A percentile compares a stretch with the other conserved stretches of the same genome.
These are phyloP conservation scores for Dicentrarchus labrax DNA, from an alignment of 2,113 vertebrate species.

Conservation along the genomic window DNA sequence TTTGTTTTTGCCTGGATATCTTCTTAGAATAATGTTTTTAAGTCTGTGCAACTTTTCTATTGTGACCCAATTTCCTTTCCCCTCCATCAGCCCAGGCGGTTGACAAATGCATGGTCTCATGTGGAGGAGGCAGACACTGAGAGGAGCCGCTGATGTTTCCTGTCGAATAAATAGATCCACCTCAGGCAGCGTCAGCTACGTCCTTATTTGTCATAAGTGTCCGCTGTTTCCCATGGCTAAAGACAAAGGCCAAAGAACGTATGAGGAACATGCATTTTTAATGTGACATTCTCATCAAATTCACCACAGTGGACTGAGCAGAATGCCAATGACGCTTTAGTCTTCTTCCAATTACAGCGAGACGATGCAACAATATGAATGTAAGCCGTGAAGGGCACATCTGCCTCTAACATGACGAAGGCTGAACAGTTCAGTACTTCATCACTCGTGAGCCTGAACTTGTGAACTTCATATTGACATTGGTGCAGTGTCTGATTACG, in stretches of 20 bases:
- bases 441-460: slow-evolving; percentile 41
- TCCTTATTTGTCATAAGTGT: slow-evolving; percentile 82
- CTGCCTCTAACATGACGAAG: slow-evolving; percentile 28
- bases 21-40: not conserved
- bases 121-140: slow-evolving; percentile 38
- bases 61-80: slow-evolving; percentile 33
- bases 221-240: slow-evolving; percentile 70
- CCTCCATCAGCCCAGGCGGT: slow-evolving; percentile 35
- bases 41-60: slow-evolving; percentile 18
- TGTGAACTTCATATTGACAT: slow-evolving; percentile 28
- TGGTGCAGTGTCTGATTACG: slow-evolving; percentile 10
- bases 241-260: slow-evolving; percentile 80
- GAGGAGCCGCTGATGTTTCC: slow-evolving; percentile 62
- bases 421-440: slow-evolving; percentile 18
- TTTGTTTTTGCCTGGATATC: not conserved
- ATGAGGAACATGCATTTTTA: slow-evolving; percentile 83
- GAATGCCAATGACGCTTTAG: slow-evolving; percentile 77
- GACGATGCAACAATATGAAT: slow-evolving; percentile 39
- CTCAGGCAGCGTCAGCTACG: slow-evolving; percentile 60
- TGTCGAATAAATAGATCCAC: slow-evolving; percentile 64
- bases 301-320: slow-evolving; percentile 66
- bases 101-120: slow-evolving; percentile 54
- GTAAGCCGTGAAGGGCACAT: slow-evolving; percentile 60
- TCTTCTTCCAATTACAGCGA: slow-evolving; percentile 64
- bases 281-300: slow-evolving; percentile 81